Percentiles rank a stretch among this genome's conserved stretches.
Evolutionary conservation across 2,888 invertebrate species (phyloP).

Genomic region (Trichopoda pennipes): DNA sequence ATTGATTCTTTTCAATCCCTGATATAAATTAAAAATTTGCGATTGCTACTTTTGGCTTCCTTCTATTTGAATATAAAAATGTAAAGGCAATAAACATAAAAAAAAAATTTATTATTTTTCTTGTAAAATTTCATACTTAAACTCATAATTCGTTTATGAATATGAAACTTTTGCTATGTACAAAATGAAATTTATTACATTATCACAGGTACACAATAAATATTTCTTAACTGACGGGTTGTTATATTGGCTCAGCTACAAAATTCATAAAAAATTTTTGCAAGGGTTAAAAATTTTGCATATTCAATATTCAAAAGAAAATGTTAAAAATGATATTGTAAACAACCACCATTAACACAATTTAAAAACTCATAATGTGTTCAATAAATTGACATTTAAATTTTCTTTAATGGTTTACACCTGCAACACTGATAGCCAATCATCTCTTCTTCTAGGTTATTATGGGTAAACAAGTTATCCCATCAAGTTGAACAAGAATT

Average conservation of each 20-base stretch:
- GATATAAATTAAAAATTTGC: no score
- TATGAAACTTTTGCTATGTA: slow-evolving; percentile 33
- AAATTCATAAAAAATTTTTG: slow-evolving; percentile 5
- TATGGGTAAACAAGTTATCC: no score
- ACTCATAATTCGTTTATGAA: slow-evolving; percentile 42
- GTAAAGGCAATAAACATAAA: background rate
- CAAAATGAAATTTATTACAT: slow-evolving; percentile 53
- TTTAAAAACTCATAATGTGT: slow-evolving; percentile 62
- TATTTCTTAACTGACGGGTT: slow-evolving; percentile 19
- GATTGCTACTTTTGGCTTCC: background rate
- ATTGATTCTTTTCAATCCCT: background rate
- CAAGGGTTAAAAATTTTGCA: slow-evolving; percentile 52
- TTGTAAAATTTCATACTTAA: slow-evolving; percentile 48
- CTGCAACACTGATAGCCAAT: slow-evolving; percentile 14
- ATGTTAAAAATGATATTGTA: slow-evolving; percentile 14
- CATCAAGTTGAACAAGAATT: slow-evolving; percentile 24
- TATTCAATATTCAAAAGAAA: slow-evolving; percentile 25
- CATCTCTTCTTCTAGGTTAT: background rate
- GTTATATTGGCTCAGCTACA: background rate
- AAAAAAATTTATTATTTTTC: background rate
- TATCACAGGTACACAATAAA: slow-evolving; percentile 23
- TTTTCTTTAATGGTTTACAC: slow-evolving; percentile 41
- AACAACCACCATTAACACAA: slow-evolving; percentile 57
- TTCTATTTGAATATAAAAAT: background rate
- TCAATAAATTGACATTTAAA: slow-evolving; percentile 60